Percentiles rank a stretch among this genome's conserved stretches.
Evolutionary conservation across 2,113 vertebrate genomes (phyloP).

Genomic region (Podarcis cretensis): DNA sequence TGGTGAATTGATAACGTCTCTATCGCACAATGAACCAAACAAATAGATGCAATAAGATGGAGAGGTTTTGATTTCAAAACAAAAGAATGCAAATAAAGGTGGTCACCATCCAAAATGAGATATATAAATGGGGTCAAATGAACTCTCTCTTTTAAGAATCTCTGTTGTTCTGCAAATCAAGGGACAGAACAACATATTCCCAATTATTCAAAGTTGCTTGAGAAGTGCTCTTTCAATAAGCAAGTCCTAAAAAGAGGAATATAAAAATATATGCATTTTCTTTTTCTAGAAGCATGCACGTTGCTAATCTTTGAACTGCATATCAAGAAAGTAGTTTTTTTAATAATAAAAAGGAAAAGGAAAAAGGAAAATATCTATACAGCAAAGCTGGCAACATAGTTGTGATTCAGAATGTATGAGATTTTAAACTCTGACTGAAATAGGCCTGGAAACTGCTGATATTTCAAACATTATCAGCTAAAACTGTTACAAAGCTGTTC

Average conservation of each 20-base stretch:
- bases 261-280: background rate
- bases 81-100: background rate
- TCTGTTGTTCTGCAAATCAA: background rate
- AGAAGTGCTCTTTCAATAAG: background rate
- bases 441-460: background rate
- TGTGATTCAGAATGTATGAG: background rate
- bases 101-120: background rate
- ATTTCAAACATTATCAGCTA: background rate
- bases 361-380: background rate
- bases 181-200: background rate
- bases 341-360: background rate
- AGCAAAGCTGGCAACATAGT: background rate
- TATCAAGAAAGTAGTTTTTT: background rate
- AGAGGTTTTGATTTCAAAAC: background rate
- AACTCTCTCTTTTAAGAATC: background rate
- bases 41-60: background rate
- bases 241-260: background rate
- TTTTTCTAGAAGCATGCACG: background rate
- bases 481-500: background rate
- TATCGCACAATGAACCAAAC: background rate
- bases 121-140: background rate
- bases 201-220: background rate
- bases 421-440: background rate
- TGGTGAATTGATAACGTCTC: background rate
- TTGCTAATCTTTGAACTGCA: background rate